phyloP scores from a whole-genome alignment of 2,113 vertebrate genomes.

The Tympanuchus pallidicinctus region DNA sequence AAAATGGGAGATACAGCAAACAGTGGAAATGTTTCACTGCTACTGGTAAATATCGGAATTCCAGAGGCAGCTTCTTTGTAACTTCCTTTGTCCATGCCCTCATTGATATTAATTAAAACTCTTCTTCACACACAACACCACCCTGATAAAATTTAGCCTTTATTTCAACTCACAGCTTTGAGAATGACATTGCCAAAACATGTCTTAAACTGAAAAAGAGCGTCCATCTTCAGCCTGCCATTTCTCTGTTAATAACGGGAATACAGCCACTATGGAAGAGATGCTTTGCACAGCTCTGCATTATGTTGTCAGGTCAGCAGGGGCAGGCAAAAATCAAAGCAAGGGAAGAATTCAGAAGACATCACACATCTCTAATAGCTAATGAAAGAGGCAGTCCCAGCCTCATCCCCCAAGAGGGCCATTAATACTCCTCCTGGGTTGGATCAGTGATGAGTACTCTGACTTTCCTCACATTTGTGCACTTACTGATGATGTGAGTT shows the following conservation, averaged over 20 bases:
- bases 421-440: background rate
- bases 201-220: background rate
- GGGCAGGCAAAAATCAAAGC: background rate
- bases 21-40: background rate
- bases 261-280: accelerated
- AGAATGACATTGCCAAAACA: background rate
- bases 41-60: background rate
- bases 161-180: background rate
- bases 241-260: background rate
- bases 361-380: background rate
- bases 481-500: background rate
- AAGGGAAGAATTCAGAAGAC: background rate
- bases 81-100: background rate
- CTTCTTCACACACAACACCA: background rate
- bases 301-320: background rate
- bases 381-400: background rate
- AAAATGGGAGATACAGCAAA: background rate
- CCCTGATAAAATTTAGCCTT: background rate
- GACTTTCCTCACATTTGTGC: background rate
- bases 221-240: background rate
- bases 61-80: background rate
- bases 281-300: background rate
- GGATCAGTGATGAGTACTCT: accelerated
- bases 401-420: background rate
- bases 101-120: background rate